Evolutionary conservation across 2,113 vertebrate species (phyloP).

Genomic region (Cheirogaleus medius): DNA sequence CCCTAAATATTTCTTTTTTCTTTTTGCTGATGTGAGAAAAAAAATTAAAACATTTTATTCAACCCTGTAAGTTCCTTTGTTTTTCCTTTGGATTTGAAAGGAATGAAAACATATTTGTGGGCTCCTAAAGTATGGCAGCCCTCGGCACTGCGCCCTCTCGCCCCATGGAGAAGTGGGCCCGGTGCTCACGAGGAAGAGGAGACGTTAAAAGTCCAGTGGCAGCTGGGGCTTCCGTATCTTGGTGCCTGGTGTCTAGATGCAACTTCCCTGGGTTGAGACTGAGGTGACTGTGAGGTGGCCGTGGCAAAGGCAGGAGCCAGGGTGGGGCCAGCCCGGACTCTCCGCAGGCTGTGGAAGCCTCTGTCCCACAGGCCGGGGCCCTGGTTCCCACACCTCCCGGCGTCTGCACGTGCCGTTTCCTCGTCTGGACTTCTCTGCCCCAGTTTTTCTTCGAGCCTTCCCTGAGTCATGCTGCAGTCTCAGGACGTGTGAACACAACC

Average conservation of each 20-base stretch:
- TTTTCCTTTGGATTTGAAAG: background rate
- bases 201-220: background rate
- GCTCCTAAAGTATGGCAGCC: too few relatives aligned
- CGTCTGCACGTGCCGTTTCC: accelerated
- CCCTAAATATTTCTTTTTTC: background rate
- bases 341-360: too few relatives aligned
- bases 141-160: background rate
- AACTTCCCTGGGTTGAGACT: background rate
- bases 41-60: background rate
- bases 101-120: background rate
- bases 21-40: background rate
- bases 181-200: background rate
- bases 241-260: background rate
- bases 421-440: background rate
- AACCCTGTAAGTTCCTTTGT: background rate
- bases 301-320: background rate
- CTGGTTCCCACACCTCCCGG: background rate
- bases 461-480: background rate
- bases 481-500: background rate
- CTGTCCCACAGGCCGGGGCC: too few relatives aligned
- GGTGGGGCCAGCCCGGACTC: background rate
- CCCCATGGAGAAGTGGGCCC: background rate
- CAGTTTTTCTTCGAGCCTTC: background rate
- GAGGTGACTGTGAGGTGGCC: too few relatives aligned
- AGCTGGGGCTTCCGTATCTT: background rate